These are phyloP conservation scores for Cichladusa arquata DNA, from an alignment of 2,113 vertebrate species.

Conservation along the genomic window DNA sequence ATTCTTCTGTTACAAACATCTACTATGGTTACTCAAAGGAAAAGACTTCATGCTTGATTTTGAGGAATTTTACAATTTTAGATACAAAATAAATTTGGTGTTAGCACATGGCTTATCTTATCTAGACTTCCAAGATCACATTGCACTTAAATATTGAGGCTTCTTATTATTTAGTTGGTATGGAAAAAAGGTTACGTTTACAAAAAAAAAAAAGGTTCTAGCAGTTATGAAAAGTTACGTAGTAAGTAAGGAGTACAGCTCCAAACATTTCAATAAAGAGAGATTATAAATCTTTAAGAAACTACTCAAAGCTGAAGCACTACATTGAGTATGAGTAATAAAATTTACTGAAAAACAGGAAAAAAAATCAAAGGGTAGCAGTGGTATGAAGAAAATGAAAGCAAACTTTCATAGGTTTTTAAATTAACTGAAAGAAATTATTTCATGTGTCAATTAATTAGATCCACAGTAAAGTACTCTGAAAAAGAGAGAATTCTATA, in stretches of 20 bases:
- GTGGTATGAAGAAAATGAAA: neutral
- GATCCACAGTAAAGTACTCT: neutral
- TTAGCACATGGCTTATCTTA: neutral
- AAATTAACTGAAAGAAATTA: neutral
- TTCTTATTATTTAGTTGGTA: neutral
- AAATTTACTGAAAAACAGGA: neutral
- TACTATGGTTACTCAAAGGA: rapidly evolving
- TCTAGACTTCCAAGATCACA: neutral
- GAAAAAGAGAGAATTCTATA: neutral
- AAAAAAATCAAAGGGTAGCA: neutral
- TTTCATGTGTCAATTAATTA: neutral
- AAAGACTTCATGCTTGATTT: neutral
- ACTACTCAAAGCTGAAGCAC: neutral
- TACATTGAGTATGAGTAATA: neutral
- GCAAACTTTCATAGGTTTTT: neutral
- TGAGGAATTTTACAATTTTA: neutral
- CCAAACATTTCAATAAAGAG: neutral
- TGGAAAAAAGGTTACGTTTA: neutral
- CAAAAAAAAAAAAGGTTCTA: neutral
- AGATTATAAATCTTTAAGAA: neutral
- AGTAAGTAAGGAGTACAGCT: neutral
- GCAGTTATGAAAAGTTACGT: rapidly evolving
- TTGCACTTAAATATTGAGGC: neutral
- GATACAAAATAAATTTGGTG: neutral
- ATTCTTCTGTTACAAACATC: neutral